Evolutionary conservation across 2,797 vertebrate genomes (phyloP), one percentile per base, ranked within the genome.

Genomic region (Picus viridis): DNA sequence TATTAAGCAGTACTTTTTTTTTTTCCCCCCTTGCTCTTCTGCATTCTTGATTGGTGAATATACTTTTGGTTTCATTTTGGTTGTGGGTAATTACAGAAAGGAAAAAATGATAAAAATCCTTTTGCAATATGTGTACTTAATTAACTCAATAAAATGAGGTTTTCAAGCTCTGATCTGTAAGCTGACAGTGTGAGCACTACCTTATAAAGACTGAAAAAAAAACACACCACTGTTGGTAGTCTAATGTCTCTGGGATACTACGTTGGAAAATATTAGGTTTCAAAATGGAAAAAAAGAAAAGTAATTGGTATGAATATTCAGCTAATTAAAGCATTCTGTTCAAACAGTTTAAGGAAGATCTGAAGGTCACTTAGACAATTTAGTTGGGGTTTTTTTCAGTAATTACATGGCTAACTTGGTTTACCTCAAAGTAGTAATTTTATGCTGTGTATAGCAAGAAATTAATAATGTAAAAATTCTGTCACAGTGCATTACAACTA

Each of bases 31-130:
- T 32, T 70, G 22, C 11, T 89, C 9, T 39, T 68, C 85, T 92
- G 62, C 39, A 13, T 92, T 95, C 80, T 73, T 86, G 49, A 32
- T 85, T 67, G 65, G 83, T 88, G 76, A 80, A 62, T 54, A 0
- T n/a, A 22, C 84, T 96, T 95, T 96, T 67, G 32, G 83, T 96
- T 96, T 96, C 71, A 0, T 79, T 96, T 94, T 94, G 59, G n/a
- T 61, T 65, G 30, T 89, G 63, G 63, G 29, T 85, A 70, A 68
- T 93, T 88, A 43, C 29, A 61, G 61, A 75, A 90, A 79, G 84
- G 69, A 69, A 91, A 64, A 92, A 78, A 54, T 83, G 63, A 65
- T 67, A 26, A 69, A 89, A 93, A 74, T 43, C 43, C 53, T 16
- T 77, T 89, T 96, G 34, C 45, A 68, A 27, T 75, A 7, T 11